Base-by-base conservation (phyloP, 2,797 vertebrate genomes). In the Leptodactylus fallax region DNA sequence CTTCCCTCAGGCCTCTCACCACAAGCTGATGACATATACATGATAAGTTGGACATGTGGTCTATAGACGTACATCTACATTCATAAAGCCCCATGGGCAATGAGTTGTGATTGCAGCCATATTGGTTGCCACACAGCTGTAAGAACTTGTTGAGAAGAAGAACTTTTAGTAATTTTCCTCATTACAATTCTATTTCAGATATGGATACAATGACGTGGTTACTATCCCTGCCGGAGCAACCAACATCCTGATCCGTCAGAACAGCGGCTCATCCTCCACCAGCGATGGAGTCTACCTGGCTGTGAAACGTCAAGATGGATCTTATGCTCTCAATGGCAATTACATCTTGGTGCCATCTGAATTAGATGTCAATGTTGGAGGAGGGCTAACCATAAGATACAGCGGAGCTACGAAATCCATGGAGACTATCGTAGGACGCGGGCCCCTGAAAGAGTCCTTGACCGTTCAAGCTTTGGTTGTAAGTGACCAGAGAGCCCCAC, bases 201-300 rank as follows among this genome's bases (percentile, higher is more conserved):
- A 93, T 0, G 94, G 94, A 10, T 95, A 95, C 93, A 95, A 93
- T 1, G 74, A 92, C 0, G 94, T 95, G 88, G 92, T 94, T 81
- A 94, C 92, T 16, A 92, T 95, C 83, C 94, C 95, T 0, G 92
- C 88, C 0, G 94, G 94, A 0, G 94, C 95, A 84, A 95, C 95
- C 1, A 92, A 93, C 49, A 83, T 95, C 83, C 79, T 94, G 65
- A 92, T 94, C 7, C 91, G 94, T 16, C 94, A 95, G 86, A 89
- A 89, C 45, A 93, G 92, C 0, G 23, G 65, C 0, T 80, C 74
- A 0, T 49, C 87, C 0, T 78, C 51, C 3, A 45, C 89, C 17
- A 10, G 76, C 0, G 77, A 91, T 0, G 92, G 90, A 2, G 9
- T 92, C 53, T 95, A 94, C 91, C 78, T 95, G 88, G 95, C 94